Base-by-base conservation (phyloP, 2,113 vertebrate genomes). In the Apteryx mantelli region DNA sequence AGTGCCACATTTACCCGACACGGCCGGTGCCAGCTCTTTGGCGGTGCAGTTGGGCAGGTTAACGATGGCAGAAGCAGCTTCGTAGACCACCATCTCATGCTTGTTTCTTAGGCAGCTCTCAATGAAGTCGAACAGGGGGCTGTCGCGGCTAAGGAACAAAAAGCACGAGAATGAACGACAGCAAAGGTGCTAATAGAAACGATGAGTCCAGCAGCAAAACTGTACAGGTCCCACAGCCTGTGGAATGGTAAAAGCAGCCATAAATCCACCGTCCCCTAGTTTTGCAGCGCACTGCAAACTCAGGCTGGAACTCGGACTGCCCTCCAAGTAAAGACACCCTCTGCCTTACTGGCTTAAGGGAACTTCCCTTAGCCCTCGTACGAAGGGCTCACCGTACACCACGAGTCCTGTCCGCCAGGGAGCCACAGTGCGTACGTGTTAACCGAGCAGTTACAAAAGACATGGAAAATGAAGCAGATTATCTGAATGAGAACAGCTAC, bases 61-160 rank as follows among this genome's bases (percentile, higher is more conserved):
- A 84, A 98, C 97, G 0, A 99, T 98, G 96, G 98, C 98, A 3
- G 98, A 98, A 38, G 98, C 98, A 6, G 98, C 98, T 97, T 99
- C 98, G 0, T 99, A 99, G 40, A 99, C 98, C 42, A 99, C 98
- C 98, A 99, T 98, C 94, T 98, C 98, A 0, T 98, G 98, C 68
- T 99, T 99, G 92, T 98, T 99, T 58, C 98, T 97, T 14, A 99
- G 60, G 94, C 98, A 99, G 97, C 98, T 98, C 97, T 98, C 98
- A 0, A 98, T 98, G 97, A 98, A 99, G 87, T 98, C 98, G 5
- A 99, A 99, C 69, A 99, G 86, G 3, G 98, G 98, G 89, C 98
- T 98, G 46, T 98, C 98, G 0, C 96, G 98, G 95, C 98, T 99
- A 75, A 56, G 75, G 82, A 36, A 93, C 5, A 83, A 78, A 91